Conservation (phyloP, 2,888 invertebrate genomes). For the Agrochola circellaris region DNA sequence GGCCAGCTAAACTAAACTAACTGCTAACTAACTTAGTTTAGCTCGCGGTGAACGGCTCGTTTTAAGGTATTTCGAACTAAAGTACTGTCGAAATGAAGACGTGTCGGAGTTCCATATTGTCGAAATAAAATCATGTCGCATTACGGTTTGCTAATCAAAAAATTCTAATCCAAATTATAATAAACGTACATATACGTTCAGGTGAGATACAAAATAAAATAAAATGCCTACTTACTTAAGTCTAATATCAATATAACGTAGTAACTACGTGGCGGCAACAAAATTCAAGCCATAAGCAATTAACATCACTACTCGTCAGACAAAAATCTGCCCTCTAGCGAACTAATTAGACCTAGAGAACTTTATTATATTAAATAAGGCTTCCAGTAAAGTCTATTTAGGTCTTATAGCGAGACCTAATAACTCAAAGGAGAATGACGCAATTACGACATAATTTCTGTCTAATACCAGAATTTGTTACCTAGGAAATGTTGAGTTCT, state of each 20-base stretch:
- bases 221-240: too few species aligned
- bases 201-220: too few species aligned
- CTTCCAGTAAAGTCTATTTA: constrained; percentile 11
- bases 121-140: too few species aligned
- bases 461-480: constrained; percentile 50
- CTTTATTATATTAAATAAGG: constrained; percentile 24
- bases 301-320: constrained; percentile 9
- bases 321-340: constrained; percentile 7
- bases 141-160: too few species aligned
- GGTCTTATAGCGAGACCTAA: constrained; percentile 1
- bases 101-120: too few species aligned
- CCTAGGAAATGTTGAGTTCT: constrained; percentile 36
- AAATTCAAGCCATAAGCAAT: neutral
- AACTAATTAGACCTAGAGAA: constrained; percentile 16
- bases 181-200: too few species aligned
- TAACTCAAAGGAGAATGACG: constrained; percentile 31
- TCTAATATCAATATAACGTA: neutral
- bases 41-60: too few species aligned
- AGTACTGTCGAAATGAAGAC: too few species aligned
- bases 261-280: neutral
- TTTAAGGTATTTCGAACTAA: too few species aligned
- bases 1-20: too few species aligned
- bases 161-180: too few species aligned
- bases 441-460: constrained; percentile 28
- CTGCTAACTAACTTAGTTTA: too few species aligned